phyloP scores from a whole-genome alignment of 2,113 vertebrate genomes.

The Circaetus cinerascens region DNA sequence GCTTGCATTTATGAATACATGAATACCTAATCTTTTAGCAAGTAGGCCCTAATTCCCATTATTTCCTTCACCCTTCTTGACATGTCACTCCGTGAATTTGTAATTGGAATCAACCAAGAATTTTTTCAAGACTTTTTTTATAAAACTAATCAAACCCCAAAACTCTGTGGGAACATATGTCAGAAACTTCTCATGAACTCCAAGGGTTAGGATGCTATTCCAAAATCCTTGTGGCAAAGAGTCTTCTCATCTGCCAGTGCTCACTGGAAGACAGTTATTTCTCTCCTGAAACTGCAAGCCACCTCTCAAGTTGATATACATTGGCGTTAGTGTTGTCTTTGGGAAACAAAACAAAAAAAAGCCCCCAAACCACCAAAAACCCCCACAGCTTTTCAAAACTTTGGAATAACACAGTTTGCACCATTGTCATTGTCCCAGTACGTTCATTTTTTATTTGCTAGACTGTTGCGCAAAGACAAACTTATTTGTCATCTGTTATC shows the following conservation, averaged over 20 bases:
- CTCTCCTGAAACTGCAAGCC: not conserved
- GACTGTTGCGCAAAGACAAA: not conserved
- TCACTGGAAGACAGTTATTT: not conserved
- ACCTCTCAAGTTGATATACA: not conserved
- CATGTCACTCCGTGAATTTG: not conserved
- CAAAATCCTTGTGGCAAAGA: not conserved
- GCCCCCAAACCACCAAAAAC: not conserved
- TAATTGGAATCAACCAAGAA: not conserved
- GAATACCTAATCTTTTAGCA: not conserved
- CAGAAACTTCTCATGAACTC: not conserved
- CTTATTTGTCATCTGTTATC: not conserved
- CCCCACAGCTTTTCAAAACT: not conserved
- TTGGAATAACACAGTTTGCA: not conserved
- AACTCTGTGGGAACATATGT: fast-evolving
- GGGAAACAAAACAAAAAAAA: not conserved
- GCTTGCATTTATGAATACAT: not conserved
- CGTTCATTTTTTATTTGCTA: not conserved
- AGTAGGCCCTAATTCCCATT: not conserved
- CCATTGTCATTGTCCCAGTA: not conserved
- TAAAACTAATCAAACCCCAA: not conserved
- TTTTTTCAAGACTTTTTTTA: not conserved
- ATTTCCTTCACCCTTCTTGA: not conserved
- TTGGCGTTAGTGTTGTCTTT: not conserved
- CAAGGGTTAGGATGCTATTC: not conserved
- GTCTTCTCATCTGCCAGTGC: not conserved